Conservation (phyloP, 2,888 invertebrate genomes). For the Eudemis profundana region DNA sequence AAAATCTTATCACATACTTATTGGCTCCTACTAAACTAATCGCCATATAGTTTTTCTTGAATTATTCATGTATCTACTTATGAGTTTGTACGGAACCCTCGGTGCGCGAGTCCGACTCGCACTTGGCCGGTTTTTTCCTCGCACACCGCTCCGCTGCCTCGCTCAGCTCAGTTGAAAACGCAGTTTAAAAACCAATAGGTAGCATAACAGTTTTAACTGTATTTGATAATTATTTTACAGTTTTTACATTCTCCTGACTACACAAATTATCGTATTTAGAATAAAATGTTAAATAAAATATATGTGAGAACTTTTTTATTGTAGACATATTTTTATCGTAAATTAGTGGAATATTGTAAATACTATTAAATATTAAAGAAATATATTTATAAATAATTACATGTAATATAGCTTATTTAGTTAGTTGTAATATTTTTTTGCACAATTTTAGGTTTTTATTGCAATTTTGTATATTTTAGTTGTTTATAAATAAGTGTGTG, state of each 20-base stretch:
- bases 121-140: too few species aligned
- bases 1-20: too few species aligned
- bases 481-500: constrained; percentile 33
- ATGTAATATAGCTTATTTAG: constrained; percentile 37
- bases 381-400: constrained; percentile 42
- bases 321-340: constrained; percentile 35
- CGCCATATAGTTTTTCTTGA: too few species aligned
- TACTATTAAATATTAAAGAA: constrained; percentile 41
- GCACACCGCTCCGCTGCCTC: too few species aligned
- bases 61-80: too few species aligned
- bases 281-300: constrained; percentile 21
- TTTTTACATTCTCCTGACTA: constrained; percentile 1
- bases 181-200: not conserved
- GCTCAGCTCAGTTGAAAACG: too few species aligned
- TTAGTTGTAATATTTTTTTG: constrained; percentile 39
- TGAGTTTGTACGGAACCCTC: too few species aligned
- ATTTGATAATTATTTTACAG: not conserved
- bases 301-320: constrained; percentile 36
- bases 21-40: too few species aligned
- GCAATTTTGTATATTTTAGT: constrained; percentile 39
- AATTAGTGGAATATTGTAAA: constrained; percentile 42
- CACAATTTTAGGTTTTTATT: constrained; percentile 41
- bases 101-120: too few species aligned
- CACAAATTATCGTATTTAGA: constrained; percentile 21
- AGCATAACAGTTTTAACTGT: not conserved